Conservation (phyloP, 1,140 invertebrate genomes). For the Aricia agestis region DNA sequence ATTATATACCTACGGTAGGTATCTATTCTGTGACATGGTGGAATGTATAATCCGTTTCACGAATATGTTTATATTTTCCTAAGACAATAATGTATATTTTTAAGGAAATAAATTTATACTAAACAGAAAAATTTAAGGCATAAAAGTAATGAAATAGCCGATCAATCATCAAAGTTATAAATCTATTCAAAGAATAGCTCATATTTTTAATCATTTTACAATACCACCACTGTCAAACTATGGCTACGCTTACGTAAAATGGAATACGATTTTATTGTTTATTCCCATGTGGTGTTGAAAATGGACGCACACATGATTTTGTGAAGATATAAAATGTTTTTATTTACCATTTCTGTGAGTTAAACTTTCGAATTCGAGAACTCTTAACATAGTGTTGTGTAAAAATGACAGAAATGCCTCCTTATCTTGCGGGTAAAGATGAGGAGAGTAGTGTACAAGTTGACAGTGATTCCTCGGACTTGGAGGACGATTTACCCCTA, state of each 20-base stretch:
- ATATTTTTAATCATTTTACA: too few species aligned
- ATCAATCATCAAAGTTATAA: too few species aligned
- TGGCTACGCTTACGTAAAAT: neutral
- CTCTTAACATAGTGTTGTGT: constrained; percentile 51
- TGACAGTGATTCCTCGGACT: constrained; percentile 88
- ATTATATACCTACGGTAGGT: too few species aligned
- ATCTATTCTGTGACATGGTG: too few species aligned
- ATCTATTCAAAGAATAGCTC: too few species aligned
- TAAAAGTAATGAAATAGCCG: too few species aligned
- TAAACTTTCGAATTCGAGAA: constrained; percentile 42
- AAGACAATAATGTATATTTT: neutral
- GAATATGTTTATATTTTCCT: neutral
- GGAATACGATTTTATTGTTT: constrained; percentile 41
- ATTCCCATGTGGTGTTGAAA: constrained; percentile 68
- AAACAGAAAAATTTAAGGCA: too few species aligned
- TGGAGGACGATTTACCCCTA: constrained; percentile 79
- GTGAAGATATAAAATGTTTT: constrained; percentile 62
- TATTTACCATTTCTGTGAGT: constrained; percentile 40
- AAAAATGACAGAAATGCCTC: constrained; percentile 74
- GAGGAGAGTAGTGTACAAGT: constrained; percentile 82
- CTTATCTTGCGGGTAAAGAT: constrained; percentile 67
- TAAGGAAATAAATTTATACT: too few species aligned
- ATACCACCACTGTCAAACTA: neutral
- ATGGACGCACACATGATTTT: constrained; percentile 68
- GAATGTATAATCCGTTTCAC: neutral